Base-by-base conservation (phyloP, 2,888 invertebrate genomes). In the Gastrophysa polygoni region DNA sequence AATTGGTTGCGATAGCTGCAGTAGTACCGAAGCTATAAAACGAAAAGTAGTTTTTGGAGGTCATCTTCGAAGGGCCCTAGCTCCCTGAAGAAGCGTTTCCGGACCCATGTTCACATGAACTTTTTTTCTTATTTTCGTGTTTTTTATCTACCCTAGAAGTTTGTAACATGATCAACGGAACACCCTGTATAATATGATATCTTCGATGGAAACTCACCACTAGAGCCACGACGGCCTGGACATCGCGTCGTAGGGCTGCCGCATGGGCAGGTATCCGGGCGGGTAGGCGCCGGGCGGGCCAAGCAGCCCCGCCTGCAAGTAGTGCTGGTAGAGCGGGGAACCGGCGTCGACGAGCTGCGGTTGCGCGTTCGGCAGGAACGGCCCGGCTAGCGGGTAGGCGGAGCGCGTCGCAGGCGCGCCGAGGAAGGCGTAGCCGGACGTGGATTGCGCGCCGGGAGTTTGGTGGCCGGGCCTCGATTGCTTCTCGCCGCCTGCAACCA, bases 171-270 rank as follows among this genome's bases (percentile, higher is more conserved):
- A n/a, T n/a, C n/a, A n/a, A n/a, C n/a, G n/a, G n/a, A n/a, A n/a
- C n/a, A n/a, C n/a, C n/a, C n/a, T n/a, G n/a, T n/a, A n/a, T n/a
- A n/a, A n/a, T n/a, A n/a, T n/a, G n/a, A n/a, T n/a, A n/a, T n/a
- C n/a, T n/a, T n/a, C n/a, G n/a, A n/a, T n/a, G n/a, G n/a, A n/a
- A 59, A 48, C 57, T 18, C 24, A 47, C 59, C 24, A 54, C 65
- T 74, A 74, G 16, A 89, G 87, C 90, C 90, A 91, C 57, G 89
- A 84, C 60, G 89, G 88, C 59, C 85, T 82, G 70, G 87, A 89
- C 73, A 90, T 88, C 55, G 87, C 78, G 75, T 91, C 91, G 73
- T 89, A 90, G n/a, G 89, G 88, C 78, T 90, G 90, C 78, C 90
- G 84, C 77, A 89, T 89, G 64, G 85, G 80, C 20, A 83, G 87